Percentiles rank a stretch among this genome's conserved stretches.
These are phyloP conservation scores for Drosophila algonquin DNA, from an alignment of 2,888 invertebrate genomes.

Conservation along the genomic window DNA sequence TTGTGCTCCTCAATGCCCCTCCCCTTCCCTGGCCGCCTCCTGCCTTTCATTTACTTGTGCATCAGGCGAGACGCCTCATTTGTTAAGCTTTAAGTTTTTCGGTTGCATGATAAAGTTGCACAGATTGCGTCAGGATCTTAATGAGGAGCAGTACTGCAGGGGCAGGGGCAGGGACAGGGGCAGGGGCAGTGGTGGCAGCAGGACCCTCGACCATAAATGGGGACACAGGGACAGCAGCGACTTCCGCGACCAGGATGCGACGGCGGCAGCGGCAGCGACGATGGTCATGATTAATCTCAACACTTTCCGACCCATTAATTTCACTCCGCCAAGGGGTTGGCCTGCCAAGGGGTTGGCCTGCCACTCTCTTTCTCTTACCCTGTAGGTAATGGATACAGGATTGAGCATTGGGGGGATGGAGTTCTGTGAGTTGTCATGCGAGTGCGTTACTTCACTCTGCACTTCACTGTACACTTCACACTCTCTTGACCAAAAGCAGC, in stretches of 20 bases:
- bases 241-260: constrained; percentile 33
- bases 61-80: constrained; percentile 47
- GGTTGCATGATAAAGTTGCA: constrained; percentile 63
- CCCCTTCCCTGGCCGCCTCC: constrained; percentile 20
- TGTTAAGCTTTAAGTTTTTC: constrained; percentile 62
- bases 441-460: constrained; percentile 38
- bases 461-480: constrained; percentile 18
- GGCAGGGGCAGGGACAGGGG: constrained; percentile 11
- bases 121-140: constrained; percentile 70
- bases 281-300: constrained; percentile 76
- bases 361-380: not conserved
- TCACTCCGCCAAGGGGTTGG: constrained; percentile 35
- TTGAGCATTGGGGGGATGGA: not conserved
- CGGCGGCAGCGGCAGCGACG: constrained; percentile 5
- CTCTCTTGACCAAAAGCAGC: constrained; percentile 9
- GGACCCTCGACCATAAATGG: constrained; percentile 34
- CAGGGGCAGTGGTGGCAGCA: constrained; percentile 7
- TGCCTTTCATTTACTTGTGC: constrained; percentile 35
- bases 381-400: constrained; percentile 23
- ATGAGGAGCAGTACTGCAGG: constrained; percentile 54
- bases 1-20: constrained; percentile 13
- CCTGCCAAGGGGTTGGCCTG: constrained; percentile 9
- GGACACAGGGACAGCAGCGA: constrained; percentile 14
- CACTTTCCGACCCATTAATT: constrained; percentile 81
- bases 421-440: constrained; percentile 35